Base-by-base conservation (phyloP, 2,888 invertebrate genomes). In the Arrhopalites spinosus region DNA sequence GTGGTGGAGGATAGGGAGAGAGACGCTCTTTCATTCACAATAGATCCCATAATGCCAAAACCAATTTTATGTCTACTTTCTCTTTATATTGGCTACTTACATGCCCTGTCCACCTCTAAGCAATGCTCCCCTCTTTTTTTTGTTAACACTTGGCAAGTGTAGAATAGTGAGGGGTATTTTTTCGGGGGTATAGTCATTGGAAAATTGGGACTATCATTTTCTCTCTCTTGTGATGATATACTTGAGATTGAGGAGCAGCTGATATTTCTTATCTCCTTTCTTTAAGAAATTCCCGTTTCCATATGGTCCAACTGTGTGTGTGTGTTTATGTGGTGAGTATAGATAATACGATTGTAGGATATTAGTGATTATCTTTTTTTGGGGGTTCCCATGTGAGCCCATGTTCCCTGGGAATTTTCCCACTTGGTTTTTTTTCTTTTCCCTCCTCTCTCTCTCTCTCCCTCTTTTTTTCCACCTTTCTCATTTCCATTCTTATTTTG, bases 1-100 rank as follows among this genome's bases (percentile, higher is more conserved):
- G 25, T 59, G 59, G 15, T 13, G n/a, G 53, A 27, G 59, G 36
- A n/a, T 17, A 23, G 20, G n/a, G 59, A 59, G 59, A 59, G 25
- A 13, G 23, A 13, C 27, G 25, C 59, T 59, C 59, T 59, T 59
- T 59, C n/a, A 50, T 59, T 59, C n/a, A 50, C 50, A 50, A 50
- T 50, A 50, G 50, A 50, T 15, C 15, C 17, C n/a, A 50, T 50
- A 59, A 25, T 59, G 25, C 23, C 23, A 59, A 59, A 59, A 59
- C 59, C 59, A 59, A 59, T 59, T 59, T 59, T 25, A 59, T 59
- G 59, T 27, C 13, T 25, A 59, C 27, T 59, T 2, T 27, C 20
- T 11, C 15, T 23, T 56, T 2, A 1, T 45, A 45, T 45, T 11
- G 50, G 50, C 53, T 23, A 17, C 15, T 8, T 15, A 5, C 20